A percentile compares a stretch with the other conserved stretches of the same genome.
Conservation (phyloP, 2,797 vertebrate species). For the Rhinophrynus dorsalis region DNA sequence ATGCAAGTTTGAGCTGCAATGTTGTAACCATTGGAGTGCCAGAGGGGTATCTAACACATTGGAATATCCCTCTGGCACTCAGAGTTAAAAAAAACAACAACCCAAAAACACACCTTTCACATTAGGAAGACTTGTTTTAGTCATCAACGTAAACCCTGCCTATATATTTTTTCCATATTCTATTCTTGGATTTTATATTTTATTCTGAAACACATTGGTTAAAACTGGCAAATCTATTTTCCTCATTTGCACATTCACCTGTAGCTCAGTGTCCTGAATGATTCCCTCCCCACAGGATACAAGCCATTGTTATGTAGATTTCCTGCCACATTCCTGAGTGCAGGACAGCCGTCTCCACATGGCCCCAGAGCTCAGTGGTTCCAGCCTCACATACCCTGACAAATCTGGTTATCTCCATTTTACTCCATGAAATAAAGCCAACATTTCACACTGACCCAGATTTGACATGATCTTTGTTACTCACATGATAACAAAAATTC, state of each 20-base stretch:
- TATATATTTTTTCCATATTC: no score
- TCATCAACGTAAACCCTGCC: no score
- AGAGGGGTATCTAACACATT: no score
- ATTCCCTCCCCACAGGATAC: slow-evolving; percentile 20
- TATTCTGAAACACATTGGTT: no score
- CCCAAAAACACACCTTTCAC: no score
- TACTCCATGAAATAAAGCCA: slow-evolving; percentile 13
- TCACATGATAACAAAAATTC: neutral
- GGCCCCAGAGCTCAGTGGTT: neutral
- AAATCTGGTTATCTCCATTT: slow-evolving; percentile 5
- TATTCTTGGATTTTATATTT: no score
- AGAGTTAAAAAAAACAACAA: no score
- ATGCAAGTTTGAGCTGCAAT: no score
- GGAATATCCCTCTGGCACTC: no score
- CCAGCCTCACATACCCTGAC: neutral
- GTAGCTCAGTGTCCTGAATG: slow-evolving; percentile 2
- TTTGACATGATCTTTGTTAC: slow-evolving; percentile 9
- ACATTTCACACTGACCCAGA: slow-evolving; percentile 28
- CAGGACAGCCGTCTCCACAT: slow-evolving; percentile 9
- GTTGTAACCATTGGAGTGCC: no score
- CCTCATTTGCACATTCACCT: slow-evolving; percentile 11
- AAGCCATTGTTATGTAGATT: slow-evolving; percentile 33
- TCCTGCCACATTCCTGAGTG: slow-evolving; percentile 35
- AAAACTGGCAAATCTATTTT: no score
- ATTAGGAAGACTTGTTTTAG: no score